Conservation (phyloP, 2,888 invertebrate species). For the Fissipunctia ypsillon region DNA sequence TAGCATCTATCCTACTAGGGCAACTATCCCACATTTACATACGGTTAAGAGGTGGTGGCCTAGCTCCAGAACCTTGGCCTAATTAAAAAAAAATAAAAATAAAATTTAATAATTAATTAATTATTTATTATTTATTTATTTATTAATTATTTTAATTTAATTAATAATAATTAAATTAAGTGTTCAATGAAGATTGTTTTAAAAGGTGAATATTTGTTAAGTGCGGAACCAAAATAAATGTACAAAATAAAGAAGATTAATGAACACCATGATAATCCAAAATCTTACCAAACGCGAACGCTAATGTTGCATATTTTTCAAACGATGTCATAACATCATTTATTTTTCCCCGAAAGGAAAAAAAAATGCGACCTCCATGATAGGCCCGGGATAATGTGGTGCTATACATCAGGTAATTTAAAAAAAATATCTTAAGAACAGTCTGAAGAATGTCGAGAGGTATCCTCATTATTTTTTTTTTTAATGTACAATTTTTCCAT, state of each 20-base stretch:
- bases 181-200: background rate
- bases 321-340: conserved; percentile 7
- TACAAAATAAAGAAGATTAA: conserved; percentile 8
- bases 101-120: too few relatives aligned
- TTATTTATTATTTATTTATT: too few relatives aligned
- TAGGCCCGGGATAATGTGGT: background rate
- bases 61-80: too few relatives aligned
- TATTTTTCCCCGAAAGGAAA: background rate
- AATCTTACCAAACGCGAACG: background rate
- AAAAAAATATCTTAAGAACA: conserved; percentile 13
- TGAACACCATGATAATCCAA: background rate
- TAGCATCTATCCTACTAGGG: too few relatives aligned
- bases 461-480: too few relatives aligned
- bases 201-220: background rate
- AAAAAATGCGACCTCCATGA: background rate
- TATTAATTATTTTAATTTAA: too few relatives aligned
- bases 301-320: conserved; percentile 24
- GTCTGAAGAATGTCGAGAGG: background rate
- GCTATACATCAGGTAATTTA: conserved; percentile 23
- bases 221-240: conserved; percentile 1
- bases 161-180: too few relatives aligned
- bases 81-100: too few relatives aligned
- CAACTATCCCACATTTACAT: too few relatives aligned
- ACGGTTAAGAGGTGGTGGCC: too few relatives aligned
- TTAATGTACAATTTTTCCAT: too few relatives aligned